phyloP scores from a whole-genome alignment of 2,888 invertebrate species.

The Drosophila anomalata region DNA sequence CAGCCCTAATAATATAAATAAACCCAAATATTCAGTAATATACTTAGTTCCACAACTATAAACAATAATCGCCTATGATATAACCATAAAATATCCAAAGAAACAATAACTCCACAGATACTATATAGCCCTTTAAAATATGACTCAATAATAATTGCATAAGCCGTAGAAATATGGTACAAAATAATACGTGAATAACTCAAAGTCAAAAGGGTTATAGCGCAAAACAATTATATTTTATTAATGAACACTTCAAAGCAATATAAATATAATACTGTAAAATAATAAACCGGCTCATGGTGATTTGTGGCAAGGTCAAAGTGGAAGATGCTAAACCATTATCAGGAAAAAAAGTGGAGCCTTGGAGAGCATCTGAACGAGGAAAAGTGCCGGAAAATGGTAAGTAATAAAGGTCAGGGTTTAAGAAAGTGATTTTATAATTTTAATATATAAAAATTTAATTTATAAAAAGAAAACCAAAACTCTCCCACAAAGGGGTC shows the following conservation, averaged over 20 bases:
- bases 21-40: conserved; percentile 8
- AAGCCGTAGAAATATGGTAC: conserved; percentile 22
- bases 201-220: conserved; percentile 31
- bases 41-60: conserved; percentile 10
- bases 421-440: background rate
- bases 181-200: conserved; percentile 31
- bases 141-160: conserved; percentile 31
- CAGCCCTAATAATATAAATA: background rate
- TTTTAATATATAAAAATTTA: too few relatives aligned
- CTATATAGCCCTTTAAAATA: conserved; percentile 15
- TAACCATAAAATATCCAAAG: conserved; percentile 19
- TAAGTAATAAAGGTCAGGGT: conserved; percentile 9
- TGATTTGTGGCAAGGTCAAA: conserved; percentile 26
- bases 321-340: conserved; percentile 26
- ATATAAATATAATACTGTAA: conserved; percentile 6
- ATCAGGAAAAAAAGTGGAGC: background rate
- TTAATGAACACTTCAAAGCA: conserved; percentile 55
- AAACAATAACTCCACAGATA: conserved; percentile 22
- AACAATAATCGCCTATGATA: conserved; percentile 24
- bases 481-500: background rate
- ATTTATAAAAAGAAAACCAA: background rate
- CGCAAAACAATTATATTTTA: conserved; percentile 14
- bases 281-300: conserved; percentile 20
- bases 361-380: conserved; percentile 31
- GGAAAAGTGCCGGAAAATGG: conserved; percentile 38